These are phyloP conservation scores for Oceanodroma tethys DNA, from an alignment of 2,113 vertebrate genomes.

Conservation along the genomic window DNA sequence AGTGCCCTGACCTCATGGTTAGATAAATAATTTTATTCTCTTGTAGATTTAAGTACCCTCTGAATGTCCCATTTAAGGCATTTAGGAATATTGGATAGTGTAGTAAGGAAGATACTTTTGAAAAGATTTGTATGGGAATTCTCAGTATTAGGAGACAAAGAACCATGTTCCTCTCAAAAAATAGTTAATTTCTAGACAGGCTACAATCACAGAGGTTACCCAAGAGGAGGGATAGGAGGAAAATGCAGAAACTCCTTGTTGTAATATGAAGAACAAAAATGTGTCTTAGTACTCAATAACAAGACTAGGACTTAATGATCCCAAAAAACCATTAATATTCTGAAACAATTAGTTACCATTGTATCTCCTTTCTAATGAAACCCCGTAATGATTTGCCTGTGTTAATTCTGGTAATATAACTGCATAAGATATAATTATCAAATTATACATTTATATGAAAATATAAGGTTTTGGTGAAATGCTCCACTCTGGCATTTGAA, in stretches of 20 bases:
- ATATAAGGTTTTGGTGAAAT: background rate
- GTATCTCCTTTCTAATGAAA: background rate
- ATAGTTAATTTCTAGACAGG: background rate
- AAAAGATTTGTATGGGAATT: background rate
- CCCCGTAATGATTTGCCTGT: background rate
- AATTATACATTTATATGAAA: background rate
- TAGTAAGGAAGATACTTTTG: background rate
- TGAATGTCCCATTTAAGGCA: background rate
- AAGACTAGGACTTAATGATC: background rate
- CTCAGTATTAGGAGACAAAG: background rate
- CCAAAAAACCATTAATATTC: background rate
- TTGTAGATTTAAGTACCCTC: background rate
- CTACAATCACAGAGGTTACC: background rate
- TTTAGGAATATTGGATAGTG: background rate
- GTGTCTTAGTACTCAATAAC: background rate
- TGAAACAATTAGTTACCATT: background rate
- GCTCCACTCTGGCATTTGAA: background rate
- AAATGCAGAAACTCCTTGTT: background rate
- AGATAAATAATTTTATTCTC: background rate
- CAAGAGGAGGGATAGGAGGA: background rate
- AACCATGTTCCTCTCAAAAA: background rate
- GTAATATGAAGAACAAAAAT: background rate
- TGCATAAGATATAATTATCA: background rate
- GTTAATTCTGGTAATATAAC: background rate
- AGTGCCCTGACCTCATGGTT: background rate